Evolutionary conservation across 2,797 vertebrate genomes (phyloP), one percentile per base, ranked within the genome.

Genomic region (Premnoplex brunnescens): DNA sequence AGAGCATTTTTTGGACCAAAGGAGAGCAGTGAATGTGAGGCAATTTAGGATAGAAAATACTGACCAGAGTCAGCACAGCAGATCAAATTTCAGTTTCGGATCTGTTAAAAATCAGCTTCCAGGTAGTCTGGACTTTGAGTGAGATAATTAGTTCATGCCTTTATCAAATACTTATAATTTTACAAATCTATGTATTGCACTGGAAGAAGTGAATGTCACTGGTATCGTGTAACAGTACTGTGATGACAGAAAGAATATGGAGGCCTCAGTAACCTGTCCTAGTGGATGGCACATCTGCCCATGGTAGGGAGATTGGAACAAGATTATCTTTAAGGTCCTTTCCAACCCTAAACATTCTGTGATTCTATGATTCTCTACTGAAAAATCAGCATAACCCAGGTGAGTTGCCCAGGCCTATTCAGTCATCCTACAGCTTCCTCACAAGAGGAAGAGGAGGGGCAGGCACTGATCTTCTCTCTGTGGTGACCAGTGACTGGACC

Each of bases 221-320:
- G 28, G 3, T 60, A 4, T 7, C 43, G 21, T 43, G 7, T 48
- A 59, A 76, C 34, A 85, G 8, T 2, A n/a, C 6, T 18, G 5
- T 44, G 27, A 37, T 20, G 27, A 5, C 9, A 14, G 9, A 44
- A 10, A 54, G 5, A 68, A 76, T 24, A 28, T 4, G 37, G 37
- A 24, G 8, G 24, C 21, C 44, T 51, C 37, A 71, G 23, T 8
- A 56, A 26, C 51, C 15, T 28, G 8, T n/a, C 28, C 24, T 26
- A 28, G 12, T 9, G 44, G 2, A 8, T 56, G 43, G 19, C 43
- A 56, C 19, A 16, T 18, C 37, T 51, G 64, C 12, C n/a, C 20
- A 6, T 0, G 0, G 9, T 5, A 7, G 4, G 55, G n/a, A 77
- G 10, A 14, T 9, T 83, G 28, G 17, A 83, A 51, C 4, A 15